Conservation (phyloP, 2,888 invertebrate species). For the Atrina japonica region DNA sequence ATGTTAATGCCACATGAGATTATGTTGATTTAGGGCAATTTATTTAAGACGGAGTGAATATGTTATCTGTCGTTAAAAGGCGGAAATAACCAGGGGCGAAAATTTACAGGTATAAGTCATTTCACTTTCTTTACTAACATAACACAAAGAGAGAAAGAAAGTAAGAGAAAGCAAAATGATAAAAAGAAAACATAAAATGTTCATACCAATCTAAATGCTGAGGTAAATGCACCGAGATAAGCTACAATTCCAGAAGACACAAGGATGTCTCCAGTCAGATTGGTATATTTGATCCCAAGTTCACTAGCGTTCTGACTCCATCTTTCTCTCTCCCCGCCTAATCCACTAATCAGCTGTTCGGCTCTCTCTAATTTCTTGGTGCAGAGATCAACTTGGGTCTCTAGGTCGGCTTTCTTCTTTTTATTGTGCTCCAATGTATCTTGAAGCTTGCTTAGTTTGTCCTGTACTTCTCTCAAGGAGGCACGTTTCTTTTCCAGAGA, state of each 20-base stretch:
- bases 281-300: slow-evolving; percentile 76
- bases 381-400: slow-evolving; percentile 81
- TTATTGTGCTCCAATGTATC: slow-evolving; percentile 80
- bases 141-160: too few species aligned
- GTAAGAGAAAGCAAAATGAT: too few species aligned
- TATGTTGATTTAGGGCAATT: too few species aligned
- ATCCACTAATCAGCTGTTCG: slow-evolving; percentile 81
- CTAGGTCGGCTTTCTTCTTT: slow-evolving; percentile 80
- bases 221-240: slow-evolving; percentile 81
- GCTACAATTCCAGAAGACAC: slow-evolving; percentile 82
- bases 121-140: too few species aligned
- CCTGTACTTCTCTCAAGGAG: slow-evolving; percentile 80
- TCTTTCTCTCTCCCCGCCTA: slow-evolving; percentile 81
- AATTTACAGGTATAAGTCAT: too few species aligned
- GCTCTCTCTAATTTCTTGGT: slow-evolving; percentile 81
- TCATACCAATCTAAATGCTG: slow-evolving; percentile 78
- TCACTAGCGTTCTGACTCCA: slow-evolving; percentile 79
- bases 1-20: too few species aligned
- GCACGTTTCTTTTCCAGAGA: slow-evolving; percentile 80
- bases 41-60: too few species aligned
- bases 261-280: slow-evolving; percentile 86
- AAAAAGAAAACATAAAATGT: not conserved
- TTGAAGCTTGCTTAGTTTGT: slow-evolving; percentile 79
- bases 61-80: too few species aligned
- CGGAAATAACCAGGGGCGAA: too few species aligned